A percentile compares a stretch with the other conserved stretches of the same genome.
Conservation (phyloP, 92 coral and sea anemone genomes). For the Pocillopora meandrina region DNA sequence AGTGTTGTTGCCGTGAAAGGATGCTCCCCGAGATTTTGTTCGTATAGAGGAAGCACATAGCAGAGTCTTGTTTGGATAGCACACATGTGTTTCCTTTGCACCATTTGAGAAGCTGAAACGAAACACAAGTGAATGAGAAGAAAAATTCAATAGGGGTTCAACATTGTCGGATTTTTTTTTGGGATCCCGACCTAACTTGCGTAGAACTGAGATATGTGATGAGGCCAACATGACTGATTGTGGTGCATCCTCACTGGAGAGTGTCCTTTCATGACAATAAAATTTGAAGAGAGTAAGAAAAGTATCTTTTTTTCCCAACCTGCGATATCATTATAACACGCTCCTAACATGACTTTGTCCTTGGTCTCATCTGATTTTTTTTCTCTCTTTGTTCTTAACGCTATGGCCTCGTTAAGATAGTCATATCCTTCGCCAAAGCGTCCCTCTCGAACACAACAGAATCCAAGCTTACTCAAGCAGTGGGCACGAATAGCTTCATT, state of each 20-base stretch:
- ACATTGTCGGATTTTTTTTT: too few relatives aligned
- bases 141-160: background rate
- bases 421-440: slow-evolving; percentile 3
- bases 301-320: slow-evolving; percentile 5
- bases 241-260: too few relatives aligned
- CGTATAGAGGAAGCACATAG: slow-evolving; percentile 2
- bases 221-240: too few relatives aligned
- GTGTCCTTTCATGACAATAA: too few relatives aligned
- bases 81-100: slow-evolving; percentile 4
- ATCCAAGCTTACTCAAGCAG: slow-evolving; percentile 49
- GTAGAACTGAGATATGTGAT: too few relatives aligned
- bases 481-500: slow-evolving; percentile 23
- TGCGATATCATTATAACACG: slow-evolving; percentile 56
- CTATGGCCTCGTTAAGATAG: slow-evolving; percentile 30
- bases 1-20: slow-evolving; percentile 51
- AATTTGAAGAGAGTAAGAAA: background rate
- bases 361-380: background rate
- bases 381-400: background rate
- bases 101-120: background rate
- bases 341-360: slow-evolving; percentile 49
- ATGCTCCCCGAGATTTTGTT: slow-evolving; percentile 16
- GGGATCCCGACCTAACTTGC: too few relatives aligned
- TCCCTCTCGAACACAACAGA: slow-evolving; percentile 42
- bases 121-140: too few relatives aligned
- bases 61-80: slow-evolving; percentile 13